Evolutionary conservation across 2,797 vertebrate species (phyloP), one percentile per base, ranked within the genome.

Genomic region (Xenentodon cancila): DNA sequence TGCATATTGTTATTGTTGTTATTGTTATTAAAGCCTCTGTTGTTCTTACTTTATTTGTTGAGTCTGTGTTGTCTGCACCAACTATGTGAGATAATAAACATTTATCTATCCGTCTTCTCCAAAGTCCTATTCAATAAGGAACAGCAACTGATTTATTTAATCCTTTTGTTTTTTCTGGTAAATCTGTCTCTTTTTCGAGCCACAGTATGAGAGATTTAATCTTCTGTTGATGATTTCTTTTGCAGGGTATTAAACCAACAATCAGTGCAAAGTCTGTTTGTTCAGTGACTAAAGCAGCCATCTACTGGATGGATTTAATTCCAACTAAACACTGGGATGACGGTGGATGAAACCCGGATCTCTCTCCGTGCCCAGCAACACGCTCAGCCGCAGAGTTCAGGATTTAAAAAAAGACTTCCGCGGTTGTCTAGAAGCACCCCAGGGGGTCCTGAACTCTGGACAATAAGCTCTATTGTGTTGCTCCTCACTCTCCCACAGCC

Each of bases 391-490:
- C 78, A 7, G 59, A 7, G 55, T 69, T 71, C 48, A 22, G 53
- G 71, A 60, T 79, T 84, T 87, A 88, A 85, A 89, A 87, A 87
- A 90, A 89, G 82, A 82, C 68, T 84, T 87, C 75, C 64, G 70
- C n/a, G 70, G 64, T 71, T 21, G 75, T 81, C 76, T 76, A 66
- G 5, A 27, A 68, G 58, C 18, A 40, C 81, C 75, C 76, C 84
- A 9, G 43, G 73, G 79, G 79, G 84, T 77, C 57, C 55, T 72
- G 62, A 54, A 63, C 79, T 59, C 32, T 55, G 63, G 75, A 90
- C 89, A 91, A 89, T 87, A n/a, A 71, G 71, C 74, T 63, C 88
- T 51, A 87, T 86, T 91, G 90, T 91, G 77, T 89, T 40, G 0
- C 9, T 32, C 30, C 46, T 66, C 17, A 27, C 8, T 77, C 64